These are phyloP conservation scores for Triplophysa yarkandensis DNA, from an alignment of 2,797 vertebrate genomes.

Conservation along the genomic window DNA sequence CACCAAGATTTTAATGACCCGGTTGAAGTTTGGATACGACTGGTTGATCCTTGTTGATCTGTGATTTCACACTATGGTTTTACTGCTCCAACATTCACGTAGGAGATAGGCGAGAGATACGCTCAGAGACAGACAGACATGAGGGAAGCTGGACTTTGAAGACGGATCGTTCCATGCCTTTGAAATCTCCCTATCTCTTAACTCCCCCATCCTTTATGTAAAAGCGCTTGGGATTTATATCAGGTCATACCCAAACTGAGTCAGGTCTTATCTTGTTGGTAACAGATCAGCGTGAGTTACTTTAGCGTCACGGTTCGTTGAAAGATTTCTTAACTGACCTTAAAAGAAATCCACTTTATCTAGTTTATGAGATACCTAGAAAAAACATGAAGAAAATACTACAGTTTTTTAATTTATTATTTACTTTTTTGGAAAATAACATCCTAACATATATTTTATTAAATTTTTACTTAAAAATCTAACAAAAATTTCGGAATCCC, in stretches of 20 bases:
- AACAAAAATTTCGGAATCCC: too few relatives aligned
- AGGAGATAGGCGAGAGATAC: constrained; percentile 42
- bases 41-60: constrained; percentile 60
- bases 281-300: background rate
- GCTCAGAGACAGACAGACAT: constrained; percentile 39
- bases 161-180: constrained; percentile 67
- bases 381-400: background rate
- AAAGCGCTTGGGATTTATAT: constrained; percentile 62
- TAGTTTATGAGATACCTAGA: too few relatives aligned
- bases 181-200: constrained; percentile 61
- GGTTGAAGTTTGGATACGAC: constrained; percentile 66
- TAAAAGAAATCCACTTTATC: background rate
- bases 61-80: constrained; percentile 45
- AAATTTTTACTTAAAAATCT: too few relatives aligned
- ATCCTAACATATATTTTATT: too few relatives aligned
- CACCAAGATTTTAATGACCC: constrained; percentile 70
- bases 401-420: background rate
- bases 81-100: constrained; percentile 63
- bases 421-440: too few relatives aligned
- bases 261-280: constrained; percentile 24
- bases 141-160: constrained; percentile 65
- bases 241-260: constrained; percentile 41
- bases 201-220: constrained; percentile 67
- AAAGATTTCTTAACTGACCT: constrained; percentile 9
- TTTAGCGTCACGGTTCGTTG: constrained; percentile 9